Evolutionary conservation across 2,888 invertebrate genomes (phyloP), one percentile per base, ranked within the genome.

Genomic region (Girardia tigrina): DNA sequence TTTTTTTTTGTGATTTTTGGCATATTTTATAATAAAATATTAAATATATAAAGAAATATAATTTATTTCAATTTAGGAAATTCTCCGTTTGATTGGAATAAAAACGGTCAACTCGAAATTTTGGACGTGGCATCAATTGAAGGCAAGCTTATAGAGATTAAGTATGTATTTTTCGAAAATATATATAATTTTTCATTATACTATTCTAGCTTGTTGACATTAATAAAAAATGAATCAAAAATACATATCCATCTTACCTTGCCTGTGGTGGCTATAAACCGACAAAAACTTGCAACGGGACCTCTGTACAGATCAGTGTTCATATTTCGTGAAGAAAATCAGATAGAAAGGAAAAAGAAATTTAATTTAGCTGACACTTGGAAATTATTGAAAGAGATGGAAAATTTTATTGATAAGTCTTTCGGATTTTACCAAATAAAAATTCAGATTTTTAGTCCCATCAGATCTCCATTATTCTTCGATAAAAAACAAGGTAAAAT

Each of bases 401-500:
- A 56, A 56, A 23, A 56, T 56, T 56, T 20, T 56, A n/a, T 56
- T 2, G 56, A 2, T 6, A 4, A 8, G 23, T 56, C 56, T 6
- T n/a, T 56, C 6, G 23, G 23, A 56, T 2, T 56, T 56, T 12
- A 4, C 4, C n/a, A 56, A 56, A 56, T 56, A 8, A 56, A 56
- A 16, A 56, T 56, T 16, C 56, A 56, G n/a, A 56, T 56, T 56
- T 56, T 56, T n/a, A 56, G 20, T 8, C 56, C 56, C 4, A 56
- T 56, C n/a, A 56, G 4, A 56, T 56, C 56, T 4, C 56, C 56
- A 12, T 56, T 56, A n/a, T 56, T 56, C n/a, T 56, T 56, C 23
- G 56, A 56, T n/a, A 56, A 56, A n/a, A 56, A 56, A 56, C 56
- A 56, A 56, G 56, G 56, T 56, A 8, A 56, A n/a, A n/a, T n/a